phyloP scores from a whole-genome alignment of 2,888 invertebrate genomes.

The Periphyllus acericola region DNA sequence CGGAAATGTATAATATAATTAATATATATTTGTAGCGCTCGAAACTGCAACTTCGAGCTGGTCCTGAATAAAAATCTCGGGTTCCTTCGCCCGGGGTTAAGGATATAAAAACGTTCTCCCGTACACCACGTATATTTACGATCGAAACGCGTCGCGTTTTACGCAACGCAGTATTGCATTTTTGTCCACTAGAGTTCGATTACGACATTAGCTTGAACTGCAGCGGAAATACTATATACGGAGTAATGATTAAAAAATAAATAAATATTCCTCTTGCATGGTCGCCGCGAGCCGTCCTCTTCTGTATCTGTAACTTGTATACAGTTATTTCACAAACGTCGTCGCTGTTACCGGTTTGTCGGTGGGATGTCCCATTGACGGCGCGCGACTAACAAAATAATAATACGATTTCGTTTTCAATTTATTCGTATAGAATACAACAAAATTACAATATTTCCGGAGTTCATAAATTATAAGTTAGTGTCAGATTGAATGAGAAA shows the following conservation, averaged over 20 bases:
- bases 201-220: not conserved
- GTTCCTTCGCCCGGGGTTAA: not conserved
- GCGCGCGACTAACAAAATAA: slow-evolving; percentile 25
- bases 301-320: not conserved
- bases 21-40: not conserved
- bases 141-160: not conserved
- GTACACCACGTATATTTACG: not conserved
- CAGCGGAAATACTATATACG: slow-evolving; percentile 45
- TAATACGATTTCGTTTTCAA: slow-evolving; percentile 32
- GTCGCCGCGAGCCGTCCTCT: not conserved
- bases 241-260: slow-evolving; percentile 28
- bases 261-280: not conserved
- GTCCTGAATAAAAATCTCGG: no score
- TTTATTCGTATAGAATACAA: slow-evolving; percentile 23
- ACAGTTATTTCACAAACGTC: slow-evolving; percentile 34
- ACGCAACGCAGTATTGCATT: slow-evolving; percentile 13
- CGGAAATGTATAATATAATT: not conserved
- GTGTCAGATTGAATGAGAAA: slow-evolving; percentile 27
- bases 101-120: not conserved
- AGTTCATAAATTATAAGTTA: slow-evolving; percentile 47
- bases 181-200: slow-evolving; percentile 3
- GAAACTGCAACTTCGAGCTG: no score
- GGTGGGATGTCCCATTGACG: slow-evolving; percentile 49
- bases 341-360: slow-evolving; percentile 41
- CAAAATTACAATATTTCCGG: slow-evolving; percentile 41